These are phyloP conservation scores for Cepaea nemoralis DNA, from an alignment of 1,140 invertebrate species.

Conservation along the genomic window DNA sequence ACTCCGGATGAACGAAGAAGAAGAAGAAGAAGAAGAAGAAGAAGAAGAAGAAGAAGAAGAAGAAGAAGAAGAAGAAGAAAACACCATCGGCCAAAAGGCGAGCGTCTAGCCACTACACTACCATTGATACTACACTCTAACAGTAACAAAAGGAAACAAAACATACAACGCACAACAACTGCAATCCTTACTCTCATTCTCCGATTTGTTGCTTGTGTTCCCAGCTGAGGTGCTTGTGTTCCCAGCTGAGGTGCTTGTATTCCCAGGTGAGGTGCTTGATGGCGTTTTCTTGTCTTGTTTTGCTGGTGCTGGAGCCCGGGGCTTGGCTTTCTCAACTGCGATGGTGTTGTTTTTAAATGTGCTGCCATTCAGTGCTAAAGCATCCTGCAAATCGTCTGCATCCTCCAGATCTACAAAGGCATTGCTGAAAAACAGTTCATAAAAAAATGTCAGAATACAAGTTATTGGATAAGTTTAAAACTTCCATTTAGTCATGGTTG, in stretches of 20 bases:
- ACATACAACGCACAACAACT: no score
- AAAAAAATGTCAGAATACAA: neutral
- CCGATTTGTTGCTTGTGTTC: neutral
- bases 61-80: no score
- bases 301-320: neutral
- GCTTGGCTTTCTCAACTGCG: conserved; percentile 21
- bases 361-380: conserved; percentile 24
- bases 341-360: neutral
- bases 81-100: no score
- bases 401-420: conserved; percentile 11
- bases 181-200: conserved; percentile 16
- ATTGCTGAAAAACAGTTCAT: conserved; percentile 14
- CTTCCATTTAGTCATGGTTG: no score
- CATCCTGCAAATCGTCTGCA: neutral
- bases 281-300: neutral
- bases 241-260: neutral
- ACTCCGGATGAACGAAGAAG: no score
- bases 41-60: no score
- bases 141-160: no score
- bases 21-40: no score
- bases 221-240: neutral
- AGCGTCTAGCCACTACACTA: no score
- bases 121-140: no score
- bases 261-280: neutral
- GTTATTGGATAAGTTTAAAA: no score